phyloP scores from a whole-genome alignment of 64 coral and sea anemone species.

The Actinia equina region DNA sequence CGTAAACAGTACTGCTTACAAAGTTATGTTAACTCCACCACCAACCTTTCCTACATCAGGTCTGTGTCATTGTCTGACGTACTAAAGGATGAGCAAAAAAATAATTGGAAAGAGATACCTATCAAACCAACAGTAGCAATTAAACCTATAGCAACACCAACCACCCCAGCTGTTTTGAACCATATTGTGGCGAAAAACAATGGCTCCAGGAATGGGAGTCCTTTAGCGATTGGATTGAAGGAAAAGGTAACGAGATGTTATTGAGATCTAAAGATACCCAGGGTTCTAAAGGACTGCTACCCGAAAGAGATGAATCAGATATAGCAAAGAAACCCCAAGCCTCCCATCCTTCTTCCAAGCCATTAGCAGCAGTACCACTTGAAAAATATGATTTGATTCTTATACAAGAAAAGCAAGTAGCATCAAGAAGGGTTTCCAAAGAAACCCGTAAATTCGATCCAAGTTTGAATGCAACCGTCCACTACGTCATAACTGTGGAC shows the following conservation, averaged over 20 bases:
- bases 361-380: neutral
- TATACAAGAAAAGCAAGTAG: no score
- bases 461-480: slow-evolving; percentile 45
- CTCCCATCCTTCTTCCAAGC: no score
- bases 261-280: neutral
- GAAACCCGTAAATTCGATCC: neutral
- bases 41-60: slow-evolving; percentile 44
- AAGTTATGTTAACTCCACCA: slow-evolving; percentile 39
- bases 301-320: neutral
- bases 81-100: neutral
- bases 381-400: neutral
- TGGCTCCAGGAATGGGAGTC: neutral
- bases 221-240: neutral
- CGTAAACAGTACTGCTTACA: slow-evolving; percentile 58
- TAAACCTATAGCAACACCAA: no score
- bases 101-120: neutral
- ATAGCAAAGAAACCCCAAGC: neutral
- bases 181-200: neutral
- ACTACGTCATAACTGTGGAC: slow-evolving; percentile 60
- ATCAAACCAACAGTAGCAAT: neutral
- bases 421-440: neutral
- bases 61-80: neutral
- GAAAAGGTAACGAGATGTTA: neutral
- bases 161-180: neutral
- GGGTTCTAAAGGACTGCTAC: neutral